Evolutionary conservation across 2,113 vertebrate species (phyloP), one percentile per base, ranked within the genome.

Genomic region (Campylomormyrus tamandua): DNA sequence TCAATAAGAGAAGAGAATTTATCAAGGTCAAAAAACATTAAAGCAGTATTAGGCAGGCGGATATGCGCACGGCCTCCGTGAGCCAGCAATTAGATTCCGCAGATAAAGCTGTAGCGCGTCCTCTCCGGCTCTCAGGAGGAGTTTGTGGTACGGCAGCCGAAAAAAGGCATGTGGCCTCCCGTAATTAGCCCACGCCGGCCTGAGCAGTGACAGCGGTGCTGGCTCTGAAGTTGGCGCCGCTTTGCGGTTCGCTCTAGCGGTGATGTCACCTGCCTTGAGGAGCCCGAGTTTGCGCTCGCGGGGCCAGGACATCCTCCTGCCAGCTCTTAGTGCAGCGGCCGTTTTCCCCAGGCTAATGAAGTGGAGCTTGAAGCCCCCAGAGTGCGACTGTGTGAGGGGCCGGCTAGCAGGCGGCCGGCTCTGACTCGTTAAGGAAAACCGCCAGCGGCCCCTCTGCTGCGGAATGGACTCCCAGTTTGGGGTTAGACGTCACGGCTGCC

Each of bases 1-100:
- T 95, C 94, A 95, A 94, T 95, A 94, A 94, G 93, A 94, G 92
- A 92, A 93, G 91, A 95, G 93, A 91, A 95, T 95, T 95, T 92
- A 93, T 94, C 93, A 96, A 95, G 95, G 95, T 95, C 94, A 94
- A 91, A 95, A 93, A 93, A 93, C 91, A 92, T 93, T 92, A 94
- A 89, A 45, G 77, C 90, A 52, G 88, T 92, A 92, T 93, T 93
- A 66, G 83, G 92, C 91, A 15, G 45, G 91, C 58, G 86, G 91
- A 91, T 92, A 90, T 92, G 93, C 91, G 92, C 83, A 86, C 5
- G 87, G 90, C 89, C 91, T 94, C 90, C 90, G 85, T 91, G 91
- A 94, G 94, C 91, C 91, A 91, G 93, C 93, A 93, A 92, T 95
- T 94, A 94, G 91, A 91, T 80, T 86, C 58, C 19, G 88, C 49